Conservation (phyloP, 1,140 invertebrate species). For the Triops cancriformis region DNA sequence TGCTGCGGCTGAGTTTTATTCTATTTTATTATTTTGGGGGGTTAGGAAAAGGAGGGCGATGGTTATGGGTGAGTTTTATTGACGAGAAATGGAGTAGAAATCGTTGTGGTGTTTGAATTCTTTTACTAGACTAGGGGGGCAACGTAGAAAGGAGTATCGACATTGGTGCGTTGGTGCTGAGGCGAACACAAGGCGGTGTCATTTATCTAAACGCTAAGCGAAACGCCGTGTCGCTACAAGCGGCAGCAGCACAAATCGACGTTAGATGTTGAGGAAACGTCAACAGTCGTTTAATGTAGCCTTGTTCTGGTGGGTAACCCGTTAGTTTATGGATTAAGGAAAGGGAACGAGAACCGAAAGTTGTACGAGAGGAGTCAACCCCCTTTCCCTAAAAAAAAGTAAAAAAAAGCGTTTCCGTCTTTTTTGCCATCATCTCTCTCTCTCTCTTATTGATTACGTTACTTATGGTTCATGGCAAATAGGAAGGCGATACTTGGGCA, state of each 20-base stretch:
- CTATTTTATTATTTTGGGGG: not conserved
- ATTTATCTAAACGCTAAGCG: not conserved
- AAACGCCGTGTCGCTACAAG: not conserved
- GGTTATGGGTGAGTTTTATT: not conserved
- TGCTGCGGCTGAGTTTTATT: not conserved
- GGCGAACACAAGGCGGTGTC: not conserved
- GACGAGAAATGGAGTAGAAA: not conserved
- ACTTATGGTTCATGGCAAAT: conserved; percentile 14
- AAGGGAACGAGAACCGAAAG: not conserved
- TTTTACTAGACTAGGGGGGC: not conserved
- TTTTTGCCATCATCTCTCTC: not conserved
- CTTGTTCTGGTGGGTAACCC: not conserved
- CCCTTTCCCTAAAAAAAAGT: not conserved
- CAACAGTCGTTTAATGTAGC: not conserved
- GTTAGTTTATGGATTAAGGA: not conserved
- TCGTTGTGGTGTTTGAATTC: not conserved
- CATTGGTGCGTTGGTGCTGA: not conserved
- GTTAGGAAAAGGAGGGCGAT: no score
- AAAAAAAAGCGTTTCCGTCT: not conserved
- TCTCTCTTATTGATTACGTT: conserved; percentile 6
- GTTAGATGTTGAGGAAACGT: not conserved
- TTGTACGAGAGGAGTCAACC: not conserved
- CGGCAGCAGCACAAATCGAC: not conserved
- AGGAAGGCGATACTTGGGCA: not conserved
- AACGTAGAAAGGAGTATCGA: not conserved